A percentile compares a stretch with the other conserved stretches of the same genome.
Conservation (phyloP, 2,113 vertebrate species). For the Xiphias gladius region DNA sequence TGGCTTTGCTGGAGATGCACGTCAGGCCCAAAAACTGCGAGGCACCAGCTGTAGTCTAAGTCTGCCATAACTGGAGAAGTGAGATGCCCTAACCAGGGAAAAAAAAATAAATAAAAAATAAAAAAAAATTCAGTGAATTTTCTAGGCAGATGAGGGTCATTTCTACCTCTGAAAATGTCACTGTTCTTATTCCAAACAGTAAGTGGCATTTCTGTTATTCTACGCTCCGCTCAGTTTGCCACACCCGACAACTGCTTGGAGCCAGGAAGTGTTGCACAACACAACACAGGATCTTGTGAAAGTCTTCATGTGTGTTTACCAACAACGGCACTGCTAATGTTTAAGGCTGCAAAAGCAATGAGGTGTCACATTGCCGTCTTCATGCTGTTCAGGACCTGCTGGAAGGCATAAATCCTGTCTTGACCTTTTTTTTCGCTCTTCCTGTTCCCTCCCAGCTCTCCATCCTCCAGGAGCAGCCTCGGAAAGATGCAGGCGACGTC, state of each 20-base stretch:
- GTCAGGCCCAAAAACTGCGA: background rate
- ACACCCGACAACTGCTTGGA: slow-evolving; percentile 67
- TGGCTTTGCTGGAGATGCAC: background rate
- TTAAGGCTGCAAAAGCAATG: background rate
- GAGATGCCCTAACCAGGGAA: accelerated
- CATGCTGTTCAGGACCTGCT: background rate
- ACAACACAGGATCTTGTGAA: slow-evolving; percentile 78
- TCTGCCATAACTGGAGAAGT: accelerated
- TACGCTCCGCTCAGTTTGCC: slow-evolving; percentile 36
- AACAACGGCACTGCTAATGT: slow-evolving; percentile 19
- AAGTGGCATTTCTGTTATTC: slow-evolving; percentile 18
- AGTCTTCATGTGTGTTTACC: slow-evolving; percentile 70
- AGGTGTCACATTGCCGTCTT: background rate
- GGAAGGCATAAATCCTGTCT: background rate
- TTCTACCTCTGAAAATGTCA: slow-evolving; percentile 1
- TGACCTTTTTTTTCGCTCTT: background rate
- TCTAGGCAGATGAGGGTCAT: background rate
- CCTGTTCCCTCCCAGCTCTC: slow-evolving; percentile 66
- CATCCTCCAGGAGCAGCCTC: slow-evolving; percentile 88
- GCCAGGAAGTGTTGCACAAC: slow-evolving; percentile 79
- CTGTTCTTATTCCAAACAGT: slow-evolving; percentile 12
- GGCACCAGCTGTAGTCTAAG: background rate
- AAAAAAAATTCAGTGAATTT: accelerated
- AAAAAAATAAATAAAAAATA: background rate
- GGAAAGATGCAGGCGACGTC: slow-evolving; percentile 84